Percentiles rank a stretch among this genome's conserved stretches.
Conservation (phyloP, 30 jellyfish, hydroid and myxozoan genomes). For the Euphysa ruthae region DNA sequence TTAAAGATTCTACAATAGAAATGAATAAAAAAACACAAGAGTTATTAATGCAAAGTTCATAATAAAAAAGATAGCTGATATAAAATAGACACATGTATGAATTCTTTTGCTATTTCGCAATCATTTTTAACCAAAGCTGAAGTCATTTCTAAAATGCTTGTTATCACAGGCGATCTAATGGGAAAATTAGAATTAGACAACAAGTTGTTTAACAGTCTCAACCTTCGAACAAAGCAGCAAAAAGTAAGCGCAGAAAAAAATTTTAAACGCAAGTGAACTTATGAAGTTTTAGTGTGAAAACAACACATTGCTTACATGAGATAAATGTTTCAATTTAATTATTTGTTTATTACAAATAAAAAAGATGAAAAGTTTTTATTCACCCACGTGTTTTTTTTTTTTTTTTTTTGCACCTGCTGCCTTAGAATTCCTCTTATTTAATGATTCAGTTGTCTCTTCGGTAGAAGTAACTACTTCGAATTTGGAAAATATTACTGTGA, state of each 20-base stretch:
- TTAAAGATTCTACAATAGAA: no score
- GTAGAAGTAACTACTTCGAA: background rate
- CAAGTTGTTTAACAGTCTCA: no score
- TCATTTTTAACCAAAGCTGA: background rate
- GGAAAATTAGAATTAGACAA: background rate
- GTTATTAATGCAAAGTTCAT: no score
- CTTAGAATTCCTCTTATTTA: background rate
- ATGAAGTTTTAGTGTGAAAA: background rate
- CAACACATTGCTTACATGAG: background rate
- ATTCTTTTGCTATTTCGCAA: background rate
- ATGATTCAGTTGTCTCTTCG: background rate
- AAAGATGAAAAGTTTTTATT: no score
- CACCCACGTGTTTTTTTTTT: background rate
- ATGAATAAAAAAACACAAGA: no score
- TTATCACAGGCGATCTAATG: background rate
- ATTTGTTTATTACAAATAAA: no score
- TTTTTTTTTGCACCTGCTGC: constrained; percentile 3
- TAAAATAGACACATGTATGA: no score
- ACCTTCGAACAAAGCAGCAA: background rate
- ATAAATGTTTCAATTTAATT: background rate
- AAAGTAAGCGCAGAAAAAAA: background rate
- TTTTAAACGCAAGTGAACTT: background rate
- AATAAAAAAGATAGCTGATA: no score
- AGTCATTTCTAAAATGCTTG: background rate
- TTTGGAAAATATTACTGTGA: background rate